A percentile compares a stretch with the other conserved stretches of the same genome.
These are phyloP conservation scores for Ochropleura plecta DNA, from an alignment of 2,888 invertebrate genomes.

Conservation along the genomic window DNA sequence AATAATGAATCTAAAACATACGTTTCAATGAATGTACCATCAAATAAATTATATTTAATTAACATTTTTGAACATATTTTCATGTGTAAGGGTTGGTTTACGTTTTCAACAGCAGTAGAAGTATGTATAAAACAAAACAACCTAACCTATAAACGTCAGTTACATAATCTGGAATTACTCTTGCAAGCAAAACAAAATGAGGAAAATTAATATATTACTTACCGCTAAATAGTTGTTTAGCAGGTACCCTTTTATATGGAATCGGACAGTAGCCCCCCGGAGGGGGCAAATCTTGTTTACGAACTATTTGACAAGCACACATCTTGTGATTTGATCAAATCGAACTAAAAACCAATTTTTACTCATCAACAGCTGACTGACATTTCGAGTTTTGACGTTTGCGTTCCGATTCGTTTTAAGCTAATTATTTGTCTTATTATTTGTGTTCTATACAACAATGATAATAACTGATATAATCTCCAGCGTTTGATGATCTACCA, in stretches of 20 bases:
- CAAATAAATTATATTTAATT: neutral
- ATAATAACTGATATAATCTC: too few species aligned
- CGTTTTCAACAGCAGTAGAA: conserved; percentile 5
- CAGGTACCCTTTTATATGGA: conserved; percentile 92
- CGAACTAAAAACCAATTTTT: neutral
- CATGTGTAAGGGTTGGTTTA: neutral
- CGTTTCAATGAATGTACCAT: neutral
- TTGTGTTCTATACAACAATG: too few species aligned
- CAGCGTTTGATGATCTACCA: too few species aligned
- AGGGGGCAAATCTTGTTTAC: conserved; percentile 97
- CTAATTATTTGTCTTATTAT: too few species aligned
- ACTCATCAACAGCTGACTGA: conserved; percentile 39
- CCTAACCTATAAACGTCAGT: conserved; percentile 78
- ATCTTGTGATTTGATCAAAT: conserved; percentile 71
- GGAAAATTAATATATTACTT: conserved; percentile 66
- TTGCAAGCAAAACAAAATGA: conserved; percentile 32
- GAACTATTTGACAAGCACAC: conserved; percentile 77
- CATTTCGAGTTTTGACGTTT: conserved; percentile 24
- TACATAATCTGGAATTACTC: conserved; percentile 80
- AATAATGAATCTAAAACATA: conserved; percentile 3
- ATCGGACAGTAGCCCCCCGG: conserved; percentile 96
- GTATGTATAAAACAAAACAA: conserved; percentile 52
- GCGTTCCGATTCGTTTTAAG: conserved; percentile 13
- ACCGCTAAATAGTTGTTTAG: conserved; percentile 94
- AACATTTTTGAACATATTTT: neutral